Base-by-base conservation (phyloP, 2,113 vertebrate species). In the Grammomys dolichurus region DNA sequence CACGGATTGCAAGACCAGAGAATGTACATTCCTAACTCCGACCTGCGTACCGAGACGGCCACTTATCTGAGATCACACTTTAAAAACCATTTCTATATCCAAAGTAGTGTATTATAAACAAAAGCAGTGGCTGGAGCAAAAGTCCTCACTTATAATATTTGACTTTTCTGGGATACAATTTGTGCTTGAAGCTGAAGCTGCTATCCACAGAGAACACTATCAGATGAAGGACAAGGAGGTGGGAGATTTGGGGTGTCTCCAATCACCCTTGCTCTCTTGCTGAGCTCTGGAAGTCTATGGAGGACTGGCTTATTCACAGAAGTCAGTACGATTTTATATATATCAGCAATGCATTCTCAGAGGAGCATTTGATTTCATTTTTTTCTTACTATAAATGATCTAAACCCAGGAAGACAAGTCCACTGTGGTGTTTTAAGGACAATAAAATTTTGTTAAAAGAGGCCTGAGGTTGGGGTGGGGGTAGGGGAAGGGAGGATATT, bases 381-480 rank as follows among this genome's bases (percentile, higher is more conserved):
- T 58, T 94, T 95, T 65, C 84, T 78, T 94, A 94, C 86, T 46
- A 82, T n/a, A 87, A 13, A 78, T 40, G 22, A 9, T 33, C 84
- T 24, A 96, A 94, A 58, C 5, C 26, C 78, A 75, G 43, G 65
- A 91, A 89, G 63, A 89, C 82, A 85, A 58, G 48, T 63, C 54
- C 69, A 76, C 36, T 91, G 51, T 48, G 33, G 56, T 54, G 22
- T 80, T 96, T 87, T 90, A 93, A 43, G 14, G 91, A 85, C 16
- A 84, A 89, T 85, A 56, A 92, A 88, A 58, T 90, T 89, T 85
- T 88, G n/a, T 58, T 95, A 95, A 72, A 73, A 91, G 72, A 56
- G n/a, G 36, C 16, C 51, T 69, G 72, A n/a, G n/a, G 31, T 82
- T 11, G 26, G 31, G 8, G 24, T 82, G 36, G 20, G 26, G 6